Percentiles rank a stretch among this genome's conserved stretches.
Conservation (phyloP, 2,888 invertebrate genomes). For the Fragum sueziense region DNA sequence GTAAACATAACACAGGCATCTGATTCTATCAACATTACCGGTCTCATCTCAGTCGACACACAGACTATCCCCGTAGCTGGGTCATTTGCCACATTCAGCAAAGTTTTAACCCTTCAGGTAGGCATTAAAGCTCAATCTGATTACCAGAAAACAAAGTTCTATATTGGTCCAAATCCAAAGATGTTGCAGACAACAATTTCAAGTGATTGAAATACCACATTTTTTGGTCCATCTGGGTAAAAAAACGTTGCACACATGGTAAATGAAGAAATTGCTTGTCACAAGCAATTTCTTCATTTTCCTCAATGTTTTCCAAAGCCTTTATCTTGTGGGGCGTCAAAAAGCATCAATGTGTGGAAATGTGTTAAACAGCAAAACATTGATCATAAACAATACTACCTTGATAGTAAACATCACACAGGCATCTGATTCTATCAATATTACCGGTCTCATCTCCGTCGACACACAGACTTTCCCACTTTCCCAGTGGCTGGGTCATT, state of each 20-base stretch:
- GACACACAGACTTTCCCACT: slow-evolving; percentile 32
- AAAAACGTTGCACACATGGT: too few relatives aligned
- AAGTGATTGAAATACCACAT: too few relatives aligned
- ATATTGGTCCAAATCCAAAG: too few relatives aligned
- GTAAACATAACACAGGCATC: slow-evolving; percentile 37
- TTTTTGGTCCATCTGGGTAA: too few relatives aligned
- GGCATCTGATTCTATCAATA: slow-evolving; percentile 12
- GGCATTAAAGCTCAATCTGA: too few relatives aligned
- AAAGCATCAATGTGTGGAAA: too few relatives aligned
- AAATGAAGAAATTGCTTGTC: neutral
- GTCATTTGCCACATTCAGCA: slow-evolving; percentile 43
- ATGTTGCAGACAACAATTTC: too few relatives aligned
- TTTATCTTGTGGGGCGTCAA: too few relatives aligned
- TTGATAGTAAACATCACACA: slow-evolving; percentile 39
- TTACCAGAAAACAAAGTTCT: too few relatives aligned
- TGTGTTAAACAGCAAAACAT: too few relatives aligned
- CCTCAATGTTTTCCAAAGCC: neutral
- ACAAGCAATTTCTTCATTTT: neutral
- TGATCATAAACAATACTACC: slow-evolving; percentile 27
- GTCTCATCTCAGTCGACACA: slow-evolving; percentile 15
- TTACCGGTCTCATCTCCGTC: slow-evolving; percentile 8
- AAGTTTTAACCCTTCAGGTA: slow-evolving; percentile 50
- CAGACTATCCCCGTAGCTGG: slow-evolving; percentile 41
- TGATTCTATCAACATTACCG: slow-evolving; percentile 9
- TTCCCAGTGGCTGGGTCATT: slow-evolving; percentile 46